Evolutionary conservation across 1,140 invertebrate genomes (phyloP), one percentile per base, ranked within the genome.

Genomic region (Stegodyphus dumicola): DNA sequence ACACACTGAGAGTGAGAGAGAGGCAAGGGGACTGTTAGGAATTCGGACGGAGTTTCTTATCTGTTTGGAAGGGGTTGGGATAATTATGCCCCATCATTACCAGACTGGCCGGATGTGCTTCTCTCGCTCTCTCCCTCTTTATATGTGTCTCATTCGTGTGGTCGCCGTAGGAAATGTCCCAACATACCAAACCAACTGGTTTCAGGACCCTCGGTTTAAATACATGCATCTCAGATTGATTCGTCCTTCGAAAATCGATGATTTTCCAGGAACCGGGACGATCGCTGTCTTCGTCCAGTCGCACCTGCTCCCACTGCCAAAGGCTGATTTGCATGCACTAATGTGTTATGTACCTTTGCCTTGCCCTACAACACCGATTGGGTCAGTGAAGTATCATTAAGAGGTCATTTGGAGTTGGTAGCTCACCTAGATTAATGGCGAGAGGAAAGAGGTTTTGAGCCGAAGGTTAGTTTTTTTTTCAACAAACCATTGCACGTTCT

Each of bases 261-360:
- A 53, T 77, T 65, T 70, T 74, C 75, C 60, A 5, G 18, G 75
- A 77, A 77, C 52, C 75, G 53, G 52, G n/a, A 54, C 53, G 56
- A 53, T 75, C 73, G 56, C 51, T 75, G 53, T 71, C 52, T 51
- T 75, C 51, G 6, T 75, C 51, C 75, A 77, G 54, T 18, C 65
- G 60, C 54, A 13, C 51, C 33, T 33, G 33, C 33, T 33, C 33
- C 33, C 33, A 3, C 33, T 33, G 33, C 33, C 33, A 33, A 33
- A 33, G 33, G 33, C 33, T 65, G 75, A 77, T 77, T 77, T 77
- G 75, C 75, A 77, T 77, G 75, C 51, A 5, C 53, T 76, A 49
- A 64, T 60, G 54, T 56, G 9, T 60, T 77, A 60, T 51, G 33
- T 33, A 33, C 33, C 33, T 33, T 33, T 33, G 56, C 15, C 65